Evolutionary conservation across 2,888 invertebrate species (phyloP).

Genomic region (Acleris emargana): DNA sequence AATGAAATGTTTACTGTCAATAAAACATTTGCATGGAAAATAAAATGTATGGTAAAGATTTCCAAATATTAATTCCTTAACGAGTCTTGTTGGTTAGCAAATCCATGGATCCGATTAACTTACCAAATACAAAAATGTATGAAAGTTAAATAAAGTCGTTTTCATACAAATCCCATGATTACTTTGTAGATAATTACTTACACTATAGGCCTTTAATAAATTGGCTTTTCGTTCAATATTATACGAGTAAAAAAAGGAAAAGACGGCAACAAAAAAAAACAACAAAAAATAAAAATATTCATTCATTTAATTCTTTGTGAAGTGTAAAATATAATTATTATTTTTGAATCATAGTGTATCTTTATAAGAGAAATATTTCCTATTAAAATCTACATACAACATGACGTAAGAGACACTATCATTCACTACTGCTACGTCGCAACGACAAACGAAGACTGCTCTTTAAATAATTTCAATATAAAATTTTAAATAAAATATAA

Average conservation of each 20-base stretch:
- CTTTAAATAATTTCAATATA: conserved; percentile 72
- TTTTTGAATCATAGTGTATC: conserved; percentile 66
- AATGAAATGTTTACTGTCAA: conserved; percentile 33
- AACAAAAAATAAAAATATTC: conserved; percentile 67
- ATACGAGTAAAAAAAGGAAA: conserved; percentile 46
- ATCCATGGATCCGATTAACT: conserved; percentile 50
- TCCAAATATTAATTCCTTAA: conserved; percentile 51
- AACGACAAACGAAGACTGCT: conserved; percentile 70
- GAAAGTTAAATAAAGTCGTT: conserved; percentile 24
- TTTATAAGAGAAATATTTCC: conserved; percentile 71
- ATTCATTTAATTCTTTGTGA: conserved; percentile 79
- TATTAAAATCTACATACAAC: conserved; percentile 77
- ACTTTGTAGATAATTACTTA: conserved; percentile 21
- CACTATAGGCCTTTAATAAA: conserved; percentile 33
- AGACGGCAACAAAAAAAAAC: conserved; percentile 54
- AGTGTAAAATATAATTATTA: conserved; percentile 69
- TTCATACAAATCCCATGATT: conserved; percentile 26
- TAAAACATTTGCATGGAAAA: conserved; percentile 13
- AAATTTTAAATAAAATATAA: conserved; percentile 79
- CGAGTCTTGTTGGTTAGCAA: conserved; percentile 65
- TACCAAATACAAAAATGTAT: conserved; percentile 30
- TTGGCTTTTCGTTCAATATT: conserved; percentile 22
- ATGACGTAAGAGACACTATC: conserved; percentile 67
- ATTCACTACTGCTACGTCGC: conserved; percentile 63
- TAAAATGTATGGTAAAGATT: conserved; percentile 43